phyloP scores from a whole-genome alignment of 2,113 vertebrate species.

The Prunella himalayana region DNA sequence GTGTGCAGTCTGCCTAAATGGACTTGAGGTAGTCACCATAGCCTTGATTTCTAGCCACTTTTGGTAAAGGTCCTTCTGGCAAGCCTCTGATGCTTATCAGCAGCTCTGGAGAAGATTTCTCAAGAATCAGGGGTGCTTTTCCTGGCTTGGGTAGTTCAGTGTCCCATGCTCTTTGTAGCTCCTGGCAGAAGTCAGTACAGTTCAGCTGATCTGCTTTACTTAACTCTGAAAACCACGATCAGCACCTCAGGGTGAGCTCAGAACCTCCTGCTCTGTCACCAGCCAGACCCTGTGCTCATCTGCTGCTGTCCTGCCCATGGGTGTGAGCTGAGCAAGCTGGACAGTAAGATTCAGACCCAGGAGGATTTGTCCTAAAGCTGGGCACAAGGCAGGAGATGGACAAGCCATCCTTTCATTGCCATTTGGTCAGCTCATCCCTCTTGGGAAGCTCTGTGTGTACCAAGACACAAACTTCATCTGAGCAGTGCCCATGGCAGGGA shows the following conservation, averaged over 20 bases:
- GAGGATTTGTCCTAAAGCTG: background rate
- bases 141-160: background rate
- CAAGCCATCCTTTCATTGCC: background rate
- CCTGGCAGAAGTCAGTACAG: background rate
- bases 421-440: background rate
- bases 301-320: background rate
- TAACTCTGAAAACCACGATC: background rate
- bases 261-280: background rate
- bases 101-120: background rate
- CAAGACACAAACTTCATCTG: background rate
- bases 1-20: background rate
- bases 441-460: background rate
- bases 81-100: background rate
- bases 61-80: background rate
- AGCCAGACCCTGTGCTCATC: background rate
- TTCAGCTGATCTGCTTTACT: background rate
- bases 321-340: background rate
- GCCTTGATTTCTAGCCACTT: background rate
- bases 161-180: background rate
- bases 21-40: background rate
- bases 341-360: background rate
- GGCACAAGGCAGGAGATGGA: background rate
- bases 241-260: background rate
- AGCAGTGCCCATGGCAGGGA: background rate
- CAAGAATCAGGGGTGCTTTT: background rate